Conservation (phyloP, 2,797 vertebrate species). For the Lacerta viridis region DNA sequence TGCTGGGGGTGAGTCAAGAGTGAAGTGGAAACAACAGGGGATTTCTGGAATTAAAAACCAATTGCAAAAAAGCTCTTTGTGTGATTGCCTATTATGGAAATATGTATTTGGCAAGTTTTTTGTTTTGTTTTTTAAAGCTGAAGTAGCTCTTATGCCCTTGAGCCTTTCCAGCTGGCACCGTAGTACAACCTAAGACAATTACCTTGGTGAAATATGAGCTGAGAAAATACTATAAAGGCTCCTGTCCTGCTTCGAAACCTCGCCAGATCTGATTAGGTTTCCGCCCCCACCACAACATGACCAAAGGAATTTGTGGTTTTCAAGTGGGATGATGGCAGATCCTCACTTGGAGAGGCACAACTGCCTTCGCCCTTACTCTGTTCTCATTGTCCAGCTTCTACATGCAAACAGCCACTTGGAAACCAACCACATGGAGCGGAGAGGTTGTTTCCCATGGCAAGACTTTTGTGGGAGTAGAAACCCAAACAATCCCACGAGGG, state of each 20-base stretch:
- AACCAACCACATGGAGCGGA: neutral
- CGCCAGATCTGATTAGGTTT: neutral
- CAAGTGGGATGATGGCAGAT: neutral
- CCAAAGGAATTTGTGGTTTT: constrained; percentile 36
- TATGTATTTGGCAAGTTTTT: constrained; percentile 1
- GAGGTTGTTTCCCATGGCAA: constrained; percentile 16
- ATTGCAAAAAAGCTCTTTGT: constrained; percentile 8
- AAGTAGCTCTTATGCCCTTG: constrained; percentile 12
- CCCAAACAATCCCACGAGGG: neutral
- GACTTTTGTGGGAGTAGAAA: neutral
- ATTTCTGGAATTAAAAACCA: constrained; percentile 8
- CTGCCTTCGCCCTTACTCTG: neutral
- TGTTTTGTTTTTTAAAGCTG: neutral
- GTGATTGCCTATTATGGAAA: neutral
- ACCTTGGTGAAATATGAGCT: constrained; percentile 4
- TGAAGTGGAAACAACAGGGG: constrained; percentile 18
- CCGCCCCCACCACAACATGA: neutral
- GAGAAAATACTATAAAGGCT: constrained; percentile 20
- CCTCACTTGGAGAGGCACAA: neutral
- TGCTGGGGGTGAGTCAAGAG: neutral
- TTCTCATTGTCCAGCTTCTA: neutral
- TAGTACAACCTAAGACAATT: constrained; percentile 17
- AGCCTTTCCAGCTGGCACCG: constrained; percentile 26
- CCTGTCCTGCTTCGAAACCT: constrained; percentile 3
- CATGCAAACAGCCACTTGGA: neutral